Evolutionary conservation across 2,113 vertebrate genomes (phyloP).

Genomic region (Embiotoca jacksoni): DNA sequence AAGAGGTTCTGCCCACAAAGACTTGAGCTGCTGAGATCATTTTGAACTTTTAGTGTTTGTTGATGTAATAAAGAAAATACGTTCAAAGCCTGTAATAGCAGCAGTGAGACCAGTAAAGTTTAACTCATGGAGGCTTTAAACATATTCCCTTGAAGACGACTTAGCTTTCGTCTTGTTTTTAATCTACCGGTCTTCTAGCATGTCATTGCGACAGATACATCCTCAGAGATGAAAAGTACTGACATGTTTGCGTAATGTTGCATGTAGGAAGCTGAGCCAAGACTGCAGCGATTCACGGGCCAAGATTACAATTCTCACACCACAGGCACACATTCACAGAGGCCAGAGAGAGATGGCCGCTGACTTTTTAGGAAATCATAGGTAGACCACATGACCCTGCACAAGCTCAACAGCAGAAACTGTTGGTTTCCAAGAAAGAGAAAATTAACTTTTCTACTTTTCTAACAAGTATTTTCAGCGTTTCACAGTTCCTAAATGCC

Average conservation of each 20-base stretch:
- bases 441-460: neutral
- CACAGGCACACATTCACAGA: constrained; percentile 61
- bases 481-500: neutral
- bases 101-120: constrained; percentile 50
- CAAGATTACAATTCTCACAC: constrained; percentile 77
- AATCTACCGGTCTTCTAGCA: constrained; percentile 27
- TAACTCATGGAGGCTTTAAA: constrained; percentile 51
- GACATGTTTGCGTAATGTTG: constrained; percentile 71
- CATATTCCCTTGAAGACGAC: constrained; percentile 48
- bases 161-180: constrained; percentile 39
- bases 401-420: constrained; percentile 16
- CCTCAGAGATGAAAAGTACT: constrained; percentile 54
- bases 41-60: constrained; percentile 65
- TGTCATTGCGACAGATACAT: constrained; percentile 50
- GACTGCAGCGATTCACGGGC: constrained; percentile 44
- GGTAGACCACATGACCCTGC: neutral
- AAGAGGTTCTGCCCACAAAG: constrained; percentile 4
- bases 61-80: constrained; percentile 65
- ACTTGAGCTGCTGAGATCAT: constrained; percentile 55
- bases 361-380: constrained; percentile 44
- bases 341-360: constrained; percentile 38
- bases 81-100: constrained; percentile 58
- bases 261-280: constrained; percentile 57
- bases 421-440: neutral
- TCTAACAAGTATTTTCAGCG: neutral